Conservation (phyloP, 2,888 invertebrate species). For the Atethmia centrago region DNA sequence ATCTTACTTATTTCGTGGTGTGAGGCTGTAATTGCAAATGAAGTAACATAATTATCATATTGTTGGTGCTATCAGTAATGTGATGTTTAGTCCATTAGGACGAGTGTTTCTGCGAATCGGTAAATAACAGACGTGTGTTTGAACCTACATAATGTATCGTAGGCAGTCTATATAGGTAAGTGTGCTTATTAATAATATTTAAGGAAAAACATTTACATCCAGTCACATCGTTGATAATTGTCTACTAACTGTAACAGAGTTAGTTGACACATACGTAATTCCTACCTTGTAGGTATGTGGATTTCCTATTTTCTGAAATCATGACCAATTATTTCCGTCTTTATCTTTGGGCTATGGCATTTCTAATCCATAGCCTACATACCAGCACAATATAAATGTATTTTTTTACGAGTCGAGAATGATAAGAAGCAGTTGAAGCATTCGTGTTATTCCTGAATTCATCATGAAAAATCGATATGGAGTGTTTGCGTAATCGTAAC, state of each 20-base stretch:
- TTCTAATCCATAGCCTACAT: neutral
- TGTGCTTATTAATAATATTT: neutral
- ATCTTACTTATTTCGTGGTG: neutral
- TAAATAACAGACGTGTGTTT: slow-evolving; percentile 10
- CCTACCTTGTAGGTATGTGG: neutral
- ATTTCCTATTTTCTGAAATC: neutral
- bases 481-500: slow-evolving; percentile 47
- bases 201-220: neutral
- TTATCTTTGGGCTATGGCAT: neutral
- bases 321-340: neutral
- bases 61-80: slow-evolving; percentile 16
- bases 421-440: neutral
- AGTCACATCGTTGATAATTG: neutral
- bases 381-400: neutral
- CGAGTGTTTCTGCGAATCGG: no score
- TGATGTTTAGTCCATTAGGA: slow-evolving; percentile 46
- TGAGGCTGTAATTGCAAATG: slow-evolving; percentile 30
- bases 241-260: neutral
- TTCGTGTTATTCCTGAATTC: slow-evolving; percentile 14
- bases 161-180: no score
- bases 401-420: neutral
- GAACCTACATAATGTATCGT: neutral
- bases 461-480: neutral
- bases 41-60: slow-evolving; percentile 42
- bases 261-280: no score